Evolutionary conservation across 2,113 vertebrate genomes (phyloP).

Genomic region (Tupaia chinensis): DNA sequence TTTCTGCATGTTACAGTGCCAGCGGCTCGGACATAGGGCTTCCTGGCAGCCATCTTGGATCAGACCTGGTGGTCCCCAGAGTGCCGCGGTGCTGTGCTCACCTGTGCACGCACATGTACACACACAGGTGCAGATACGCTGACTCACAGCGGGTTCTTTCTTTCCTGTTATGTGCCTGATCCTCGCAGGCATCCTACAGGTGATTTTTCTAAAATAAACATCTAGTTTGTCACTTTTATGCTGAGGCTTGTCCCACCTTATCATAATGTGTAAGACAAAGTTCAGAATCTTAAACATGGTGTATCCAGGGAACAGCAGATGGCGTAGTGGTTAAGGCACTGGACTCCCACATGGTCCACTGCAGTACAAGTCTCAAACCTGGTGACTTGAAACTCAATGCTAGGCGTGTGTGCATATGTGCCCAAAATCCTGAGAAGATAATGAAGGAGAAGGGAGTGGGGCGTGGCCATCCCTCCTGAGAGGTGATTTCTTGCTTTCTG

Average conservation of each 20-base stretch:
- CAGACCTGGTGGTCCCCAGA: not conserved
- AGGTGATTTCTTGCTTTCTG: too few species aligned
- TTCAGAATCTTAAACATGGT: not conserved
- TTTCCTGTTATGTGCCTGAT: not conserved
- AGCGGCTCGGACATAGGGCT: accelerated
- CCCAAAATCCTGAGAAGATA: too few species aligned
- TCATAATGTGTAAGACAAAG: not conserved
- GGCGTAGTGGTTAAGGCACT: too few species aligned
- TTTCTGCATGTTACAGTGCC: not conserved
- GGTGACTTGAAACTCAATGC: too few species aligned
- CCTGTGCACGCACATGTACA: not conserved
- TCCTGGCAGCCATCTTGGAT: not conserved
- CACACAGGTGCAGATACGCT: accelerated
- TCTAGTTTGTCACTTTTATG: not conserved
- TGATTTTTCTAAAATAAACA: not conserved
- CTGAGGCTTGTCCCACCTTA: not conserved
- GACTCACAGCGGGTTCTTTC: not conserved
- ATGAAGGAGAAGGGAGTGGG: too few species aligned
- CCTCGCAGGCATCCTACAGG: not conserved
- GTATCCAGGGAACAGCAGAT: too few species aligned
- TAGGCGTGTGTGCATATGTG: too few species aligned
- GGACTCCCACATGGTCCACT: too few species aligned
- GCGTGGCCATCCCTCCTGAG: too few species aligned
- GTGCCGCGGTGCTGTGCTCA: too few species aligned
- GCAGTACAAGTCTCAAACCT: too few species aligned